Percentiles rank a stretch among this genome's conserved stretches.
phyloP scores from a whole-genome alignment of 2,888 invertebrate genomes.

The Aradus depressus region DNA sequence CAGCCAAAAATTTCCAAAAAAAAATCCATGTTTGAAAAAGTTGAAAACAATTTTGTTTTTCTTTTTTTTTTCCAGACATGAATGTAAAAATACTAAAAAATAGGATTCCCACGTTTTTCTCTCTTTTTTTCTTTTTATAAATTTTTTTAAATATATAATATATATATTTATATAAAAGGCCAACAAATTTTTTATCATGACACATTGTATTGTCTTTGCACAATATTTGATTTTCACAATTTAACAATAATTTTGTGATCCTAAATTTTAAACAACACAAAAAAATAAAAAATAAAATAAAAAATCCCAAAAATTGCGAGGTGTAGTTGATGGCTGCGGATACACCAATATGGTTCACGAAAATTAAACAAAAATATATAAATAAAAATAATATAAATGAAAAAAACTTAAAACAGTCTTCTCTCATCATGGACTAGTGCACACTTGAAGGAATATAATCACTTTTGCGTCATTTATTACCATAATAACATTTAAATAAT shows the following conservation, averaged over 20 bases:
- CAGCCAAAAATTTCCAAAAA: constrained; percentile 22
- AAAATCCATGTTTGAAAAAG: constrained; percentile 21
- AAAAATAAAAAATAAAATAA: too few species aligned
- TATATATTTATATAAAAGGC: constrained; percentile 24
- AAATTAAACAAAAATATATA: too few species aligned
- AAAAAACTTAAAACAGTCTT: constrained; percentile 31
- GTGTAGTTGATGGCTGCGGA: constrained; percentile 27
- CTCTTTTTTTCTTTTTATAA: too few species aligned
- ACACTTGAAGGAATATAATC: constrained; percentile 30
- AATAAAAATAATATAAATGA: too few species aligned
- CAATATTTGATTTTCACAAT: constrained; percentile 26
- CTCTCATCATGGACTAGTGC: constrained; percentile 30
- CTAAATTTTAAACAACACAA: constrained; percentile 22
- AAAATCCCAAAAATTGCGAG: constrained; percentile 28
- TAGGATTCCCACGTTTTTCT: constrained; percentile 23
- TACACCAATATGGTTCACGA: constrained; percentile 13
- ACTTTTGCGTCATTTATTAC: constrained; percentile 18
- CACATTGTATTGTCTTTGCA: constrained; percentile 28
- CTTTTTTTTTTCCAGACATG: constrained; percentile 20
- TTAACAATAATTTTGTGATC: constrained; percentile 27
- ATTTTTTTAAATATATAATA: too few species aligned
- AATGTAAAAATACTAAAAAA: constrained; percentile 25
- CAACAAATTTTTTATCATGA: constrained; percentile 25
- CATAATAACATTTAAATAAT: constrained; percentile 5
- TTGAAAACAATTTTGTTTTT: constrained; percentile 15